Conservation (phyloP, 1,140 invertebrate species). For the Dendroctonus valens region DNA sequence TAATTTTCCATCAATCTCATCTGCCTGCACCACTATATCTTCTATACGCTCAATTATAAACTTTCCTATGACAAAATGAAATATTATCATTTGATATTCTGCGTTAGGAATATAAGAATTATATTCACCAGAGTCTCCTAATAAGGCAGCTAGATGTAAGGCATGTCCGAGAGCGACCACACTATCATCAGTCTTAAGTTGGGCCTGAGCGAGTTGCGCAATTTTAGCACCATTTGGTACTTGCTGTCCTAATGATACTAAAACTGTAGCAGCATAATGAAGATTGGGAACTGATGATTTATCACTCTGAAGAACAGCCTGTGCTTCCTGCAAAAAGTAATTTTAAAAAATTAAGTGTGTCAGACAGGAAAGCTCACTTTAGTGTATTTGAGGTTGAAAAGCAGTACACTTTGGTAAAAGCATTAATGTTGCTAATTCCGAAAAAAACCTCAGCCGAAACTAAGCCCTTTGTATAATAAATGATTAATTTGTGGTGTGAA, state of each 20-base stretch:
- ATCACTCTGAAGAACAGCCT: constrained; percentile 39
- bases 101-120: neutral
- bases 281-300: constrained; percentile 41
- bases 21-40: constrained; percentile 89
- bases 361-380: too few relatives aligned
- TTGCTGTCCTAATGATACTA: constrained; percentile 38
- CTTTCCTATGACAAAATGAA: constrained; percentile 45
- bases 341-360: too few relatives aligned
- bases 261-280: constrained; percentile 44
- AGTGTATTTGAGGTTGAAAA: too few relatives aligned
- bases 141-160: constrained; percentile 73
- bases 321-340: constrained; percentile 37
- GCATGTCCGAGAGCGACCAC: constrained; percentile 74
- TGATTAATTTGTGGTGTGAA: too few relatives aligned
- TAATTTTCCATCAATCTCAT: constrained; percentile 87
- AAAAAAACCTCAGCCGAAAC: too few relatives aligned
- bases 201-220: constrained; percentile 40
- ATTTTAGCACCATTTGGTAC: constrained; percentile 44
- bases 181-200: constrained; percentile 47
- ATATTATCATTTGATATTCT: neutral
- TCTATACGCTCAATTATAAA: constrained; percentile 81
- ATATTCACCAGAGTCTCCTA: constrained; percentile 58
- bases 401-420: too few relatives aligned
- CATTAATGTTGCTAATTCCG: too few relatives aligned
- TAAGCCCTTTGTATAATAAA: too few relatives aligned